Evolutionary conservation across 2,797 vertebrate genomes (phyloP).

Genomic region (Myotis vivesi): DNA sequence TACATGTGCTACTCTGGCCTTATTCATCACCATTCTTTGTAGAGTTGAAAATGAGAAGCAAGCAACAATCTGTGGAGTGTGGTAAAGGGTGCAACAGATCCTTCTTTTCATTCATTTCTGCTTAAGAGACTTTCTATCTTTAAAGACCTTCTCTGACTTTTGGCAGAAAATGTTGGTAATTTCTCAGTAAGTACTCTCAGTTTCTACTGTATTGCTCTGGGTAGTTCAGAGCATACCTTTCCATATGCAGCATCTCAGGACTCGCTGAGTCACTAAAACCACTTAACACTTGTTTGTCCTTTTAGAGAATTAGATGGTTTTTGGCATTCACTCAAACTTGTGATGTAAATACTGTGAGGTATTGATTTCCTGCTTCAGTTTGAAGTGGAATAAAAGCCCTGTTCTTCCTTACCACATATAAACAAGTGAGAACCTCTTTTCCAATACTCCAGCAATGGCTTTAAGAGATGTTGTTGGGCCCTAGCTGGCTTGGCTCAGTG

Average conservation of each 20-base stretch:
- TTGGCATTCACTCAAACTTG: background rate
- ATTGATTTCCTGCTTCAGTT: constrained; percentile 35
- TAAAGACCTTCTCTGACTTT: constrained; percentile 17
- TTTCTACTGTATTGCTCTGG: background rate
- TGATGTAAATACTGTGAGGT: background rate
- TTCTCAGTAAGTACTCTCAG: background rate
- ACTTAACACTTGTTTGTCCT: constrained; percentile 3
- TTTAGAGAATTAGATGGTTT: constrained; percentile 14
- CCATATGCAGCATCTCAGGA: background rate
- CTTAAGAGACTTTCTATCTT: background rate
- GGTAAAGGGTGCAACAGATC: background rate
- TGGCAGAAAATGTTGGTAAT: background rate
- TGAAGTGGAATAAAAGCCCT: background rate
- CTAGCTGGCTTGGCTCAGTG: too few species aligned
- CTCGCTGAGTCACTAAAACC: background rate
- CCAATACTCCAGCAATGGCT: background rate
- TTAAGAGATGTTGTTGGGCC: background rate
- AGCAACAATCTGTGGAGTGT: background rate
- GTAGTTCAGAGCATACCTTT: background rate
- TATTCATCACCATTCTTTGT: background rate
- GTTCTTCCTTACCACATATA: constrained; percentile 7
- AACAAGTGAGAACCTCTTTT: background rate
- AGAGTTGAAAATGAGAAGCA: constrained; percentile 35
- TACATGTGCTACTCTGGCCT: background rate
- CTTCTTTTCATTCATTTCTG: constrained; percentile 17